phyloP scores from a whole-genome alignment of 2,888 invertebrate genomes.

The Xestia xanthographa region DNA sequence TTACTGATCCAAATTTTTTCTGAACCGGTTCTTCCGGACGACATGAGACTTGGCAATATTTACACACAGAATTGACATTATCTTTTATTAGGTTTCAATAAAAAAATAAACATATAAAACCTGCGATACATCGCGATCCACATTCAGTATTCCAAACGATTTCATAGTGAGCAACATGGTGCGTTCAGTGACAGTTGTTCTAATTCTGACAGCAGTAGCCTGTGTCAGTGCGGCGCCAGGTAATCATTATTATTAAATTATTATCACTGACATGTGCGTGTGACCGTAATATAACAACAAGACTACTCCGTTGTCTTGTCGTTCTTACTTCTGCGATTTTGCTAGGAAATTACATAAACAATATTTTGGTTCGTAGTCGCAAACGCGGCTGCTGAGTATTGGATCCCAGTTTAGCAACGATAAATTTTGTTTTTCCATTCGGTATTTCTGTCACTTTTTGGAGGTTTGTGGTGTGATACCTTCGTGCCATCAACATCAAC shows the following conservation, averaged over 20 bases:
- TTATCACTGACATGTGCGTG: background rate
- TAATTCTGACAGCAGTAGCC: constrained; percentile 18
- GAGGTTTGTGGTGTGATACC: background rate
- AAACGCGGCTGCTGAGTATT: background rate
- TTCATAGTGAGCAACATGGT: constrained; percentile 28
- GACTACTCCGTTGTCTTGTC: too few relatives aligned
- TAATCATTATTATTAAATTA: constrained; percentile 3
- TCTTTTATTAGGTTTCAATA: background rate
- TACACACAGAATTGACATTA: background rate
- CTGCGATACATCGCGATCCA: background rate
- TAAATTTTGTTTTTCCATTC: background rate
- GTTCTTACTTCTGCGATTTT: too few relatives aligned
- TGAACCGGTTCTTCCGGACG: background rate
- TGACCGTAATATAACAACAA: background rate
- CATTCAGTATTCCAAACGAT: constrained; percentile 14
- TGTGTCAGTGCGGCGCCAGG: constrained; percentile 21
- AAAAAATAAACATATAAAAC: background rate
- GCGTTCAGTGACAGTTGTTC: constrained; percentile 29
- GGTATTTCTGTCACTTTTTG: background rate
- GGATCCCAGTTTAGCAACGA: background rate
- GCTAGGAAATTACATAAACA: too few relatives aligned
- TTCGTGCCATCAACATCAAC: background rate
- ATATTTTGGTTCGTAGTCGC: background rate
- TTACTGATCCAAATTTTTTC: background rate
- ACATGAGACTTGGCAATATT: background rate